Evolutionary conservation across 2,888 invertebrate species (phyloP).

Genomic region (Minunthozetes semirufus): DNA sequence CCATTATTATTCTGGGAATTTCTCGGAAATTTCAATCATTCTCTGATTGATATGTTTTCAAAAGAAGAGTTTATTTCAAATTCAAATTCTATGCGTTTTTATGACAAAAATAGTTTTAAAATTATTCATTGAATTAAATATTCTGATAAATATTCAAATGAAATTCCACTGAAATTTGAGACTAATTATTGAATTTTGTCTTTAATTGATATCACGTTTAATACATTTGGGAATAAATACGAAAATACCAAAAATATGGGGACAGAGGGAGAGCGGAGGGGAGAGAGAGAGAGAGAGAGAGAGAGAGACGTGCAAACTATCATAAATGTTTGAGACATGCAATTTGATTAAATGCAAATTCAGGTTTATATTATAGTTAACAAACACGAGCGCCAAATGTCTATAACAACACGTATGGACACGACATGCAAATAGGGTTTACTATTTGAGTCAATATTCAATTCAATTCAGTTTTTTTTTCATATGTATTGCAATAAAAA

Average conservation of each 20-base stretch:
- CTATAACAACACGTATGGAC: not conserved
- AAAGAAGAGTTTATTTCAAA: too few species aligned
- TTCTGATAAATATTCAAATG: too few species aligned
- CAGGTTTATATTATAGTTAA: not conserved
- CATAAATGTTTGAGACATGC: not conserved
- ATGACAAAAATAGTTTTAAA: too few species aligned
- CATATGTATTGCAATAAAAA: not conserved
- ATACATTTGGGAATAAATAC: not conserved
- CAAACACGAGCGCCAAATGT: not conserved
- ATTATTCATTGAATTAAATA: too few species aligned
- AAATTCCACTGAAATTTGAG: too few species aligned
- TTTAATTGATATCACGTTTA: not conserved
- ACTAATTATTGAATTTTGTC: not conserved
- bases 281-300: not conserved
- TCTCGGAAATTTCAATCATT: too few species aligned
- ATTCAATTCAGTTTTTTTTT: not conserved
- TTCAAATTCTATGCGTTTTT: too few species aligned
- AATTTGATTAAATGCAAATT: not conserved
- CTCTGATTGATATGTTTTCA: too few species aligned
- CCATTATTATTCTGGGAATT: too few species aligned
- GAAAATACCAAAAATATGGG: not conserved
- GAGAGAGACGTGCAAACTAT: not conserved
- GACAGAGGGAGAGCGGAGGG: too few species aligned
- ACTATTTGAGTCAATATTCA: not conserved
- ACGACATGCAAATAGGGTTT: not conserved